Conservation (phyloP, 2,888 invertebrate genomes). For the Leptinotarsa peninsularis region DNA sequence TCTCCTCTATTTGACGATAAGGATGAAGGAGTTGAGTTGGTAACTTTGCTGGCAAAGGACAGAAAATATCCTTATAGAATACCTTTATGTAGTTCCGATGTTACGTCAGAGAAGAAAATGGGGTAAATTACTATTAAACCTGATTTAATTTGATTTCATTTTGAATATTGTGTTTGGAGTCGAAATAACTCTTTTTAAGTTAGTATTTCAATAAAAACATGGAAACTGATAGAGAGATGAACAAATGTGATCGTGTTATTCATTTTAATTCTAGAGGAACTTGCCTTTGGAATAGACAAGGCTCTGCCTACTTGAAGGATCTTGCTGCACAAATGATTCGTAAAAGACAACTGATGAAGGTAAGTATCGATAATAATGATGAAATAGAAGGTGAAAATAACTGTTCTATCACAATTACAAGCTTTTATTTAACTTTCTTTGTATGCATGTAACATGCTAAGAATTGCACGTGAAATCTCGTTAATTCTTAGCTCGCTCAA, state of each 20-base stretch:
- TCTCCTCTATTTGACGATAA: conserved; percentile 59
- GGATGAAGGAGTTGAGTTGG: conserved; percentile 78
- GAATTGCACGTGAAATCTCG: too few species aligned
- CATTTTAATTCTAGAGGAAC: conserved; percentile 43
- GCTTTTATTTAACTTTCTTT: too few species aligned
- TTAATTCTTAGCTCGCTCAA: too few species aligned
- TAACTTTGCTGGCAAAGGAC: conserved; percentile 78
- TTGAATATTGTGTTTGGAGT: too few species aligned
- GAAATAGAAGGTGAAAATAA: not conserved
- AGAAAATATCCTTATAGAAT: conserved; percentile 70
- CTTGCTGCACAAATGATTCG: conserved; percentile 69
- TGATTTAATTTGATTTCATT: too few species aligned
- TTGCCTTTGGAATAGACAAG: conserved; percentile 59
- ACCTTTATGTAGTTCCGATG: conserved; percentile 70
- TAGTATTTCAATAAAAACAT: not conserved
- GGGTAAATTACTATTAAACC: conserved; percentile 45
- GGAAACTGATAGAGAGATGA: not conserved
- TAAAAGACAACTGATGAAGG: conserved; percentile 66
- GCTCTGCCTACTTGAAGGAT: conserved; percentile 68
- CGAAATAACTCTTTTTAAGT: too few species aligned
- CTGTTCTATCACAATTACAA: too few species aligned
- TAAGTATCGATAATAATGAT: conserved; percentile 44
- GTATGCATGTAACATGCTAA: too few species aligned
- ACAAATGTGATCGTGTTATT: too few species aligned
- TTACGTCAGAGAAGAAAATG: conserved; percentile 68